Percentiles rank a stretch among this genome's conserved stretches.
phyloP scores from a whole-genome alignment of 2,113 vertebrate genomes.

The Pimephales promelas region DNA sequence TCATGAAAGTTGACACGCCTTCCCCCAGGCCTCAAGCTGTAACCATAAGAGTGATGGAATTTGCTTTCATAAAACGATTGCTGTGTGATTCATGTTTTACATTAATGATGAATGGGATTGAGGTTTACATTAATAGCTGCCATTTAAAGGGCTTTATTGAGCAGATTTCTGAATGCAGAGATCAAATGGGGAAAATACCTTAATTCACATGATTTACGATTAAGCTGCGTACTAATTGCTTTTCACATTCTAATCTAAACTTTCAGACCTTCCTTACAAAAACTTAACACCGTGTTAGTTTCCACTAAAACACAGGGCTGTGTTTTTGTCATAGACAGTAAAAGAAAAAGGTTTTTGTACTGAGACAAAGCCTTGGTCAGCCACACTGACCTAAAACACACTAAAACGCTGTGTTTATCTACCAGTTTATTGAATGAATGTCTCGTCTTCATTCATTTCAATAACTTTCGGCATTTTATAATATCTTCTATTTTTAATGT shows the following conservation, averaged over 20 bases:
- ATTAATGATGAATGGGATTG: slow-evolving; percentile 25
- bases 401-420: not conserved
- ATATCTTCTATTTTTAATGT: not conserved
- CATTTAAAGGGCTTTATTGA: slow-evolving; percentile 45
- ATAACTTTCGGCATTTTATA: not conserved
- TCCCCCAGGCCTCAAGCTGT: slow-evolving; percentile 45
- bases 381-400: too few species aligned
- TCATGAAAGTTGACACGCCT: slow-evolving; percentile 57
- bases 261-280: not conserved
- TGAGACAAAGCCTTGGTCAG: not conserved
- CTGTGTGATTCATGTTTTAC: slow-evolving; percentile 41
- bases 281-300: not conserved
- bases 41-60: slow-evolving; percentile 35
- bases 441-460: not conserved
- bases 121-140: slow-evolving; percentile 52
- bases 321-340: too few species aligned
- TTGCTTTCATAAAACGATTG: slow-evolving; percentile 50
- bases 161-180: slow-evolving; percentile 26
- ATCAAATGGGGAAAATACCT: not conserved
- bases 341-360: not conserved
- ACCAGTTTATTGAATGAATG: not conserved
- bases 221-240: slow-evolving; percentile 1
- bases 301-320: not conserved
- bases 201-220: slow-evolving; percentile 1
- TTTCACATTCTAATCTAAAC: slow-evolving; percentile 1